Conservation (phyloP, 2,113 vertebrate genomes). For the Limanda limanda region DNA sequence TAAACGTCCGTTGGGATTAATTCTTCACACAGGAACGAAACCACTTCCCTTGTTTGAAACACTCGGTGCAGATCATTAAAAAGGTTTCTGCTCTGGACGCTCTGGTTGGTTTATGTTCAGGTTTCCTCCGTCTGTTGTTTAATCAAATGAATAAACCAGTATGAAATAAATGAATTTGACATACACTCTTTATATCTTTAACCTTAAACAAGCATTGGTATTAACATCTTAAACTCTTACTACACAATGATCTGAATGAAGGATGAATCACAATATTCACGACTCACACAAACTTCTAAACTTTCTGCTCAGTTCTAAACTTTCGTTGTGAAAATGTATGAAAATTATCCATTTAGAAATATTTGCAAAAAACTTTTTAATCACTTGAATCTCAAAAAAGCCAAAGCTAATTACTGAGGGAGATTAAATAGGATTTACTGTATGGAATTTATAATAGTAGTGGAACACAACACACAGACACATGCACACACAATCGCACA, state of each 20-base stretch:
- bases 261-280: too few relatives aligned
- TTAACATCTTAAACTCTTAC: too few relatives aligned
- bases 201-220: too few relatives aligned
- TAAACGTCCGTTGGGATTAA: background rate
- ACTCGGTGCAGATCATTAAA: too few relatives aligned
- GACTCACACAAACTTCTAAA: background rate
- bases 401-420: constrained; percentile 28
- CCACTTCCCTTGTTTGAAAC: background rate
- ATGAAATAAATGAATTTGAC: background rate
- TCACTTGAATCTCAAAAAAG: background rate
- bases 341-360: background rate
- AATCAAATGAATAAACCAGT: background rate
- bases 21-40: background rate
- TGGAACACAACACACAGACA: background rate
- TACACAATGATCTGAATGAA: too few relatives aligned
- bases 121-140: background rate
- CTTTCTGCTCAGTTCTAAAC: background rate
- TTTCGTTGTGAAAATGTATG: background rate
- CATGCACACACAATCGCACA: background rate
- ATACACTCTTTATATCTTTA: too few relatives aligned
- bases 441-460: background rate
- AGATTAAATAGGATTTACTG: constrained; percentile 17
- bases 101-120: background rate
- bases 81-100: too few relatives aligned
- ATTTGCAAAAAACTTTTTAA: background rate